These are phyloP conservation scores for Globicephala melas DNA, from an alignment of 2,113 vertebrate species.

Conservation along the genomic window DNA sequence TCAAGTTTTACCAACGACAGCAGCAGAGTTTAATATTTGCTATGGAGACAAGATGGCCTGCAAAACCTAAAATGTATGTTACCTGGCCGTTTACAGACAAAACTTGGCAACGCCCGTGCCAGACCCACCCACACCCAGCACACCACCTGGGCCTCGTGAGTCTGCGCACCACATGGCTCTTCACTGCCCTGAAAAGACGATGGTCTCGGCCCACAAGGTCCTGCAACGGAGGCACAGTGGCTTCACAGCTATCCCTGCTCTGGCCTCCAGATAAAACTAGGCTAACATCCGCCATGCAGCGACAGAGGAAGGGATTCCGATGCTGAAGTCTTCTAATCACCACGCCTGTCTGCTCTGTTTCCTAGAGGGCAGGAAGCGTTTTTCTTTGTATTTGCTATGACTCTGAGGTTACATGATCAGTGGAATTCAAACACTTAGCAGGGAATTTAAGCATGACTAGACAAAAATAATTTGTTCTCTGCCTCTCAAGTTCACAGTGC, in stretches of 20 bases:
- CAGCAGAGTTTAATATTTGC: not conserved
- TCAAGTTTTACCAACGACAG: not conserved
- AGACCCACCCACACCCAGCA: not conserved
- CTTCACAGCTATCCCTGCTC: not conserved
- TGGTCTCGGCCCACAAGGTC: not conserved
- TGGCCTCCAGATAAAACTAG: not conserved
- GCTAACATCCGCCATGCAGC: not conserved
- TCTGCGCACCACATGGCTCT: not conserved
- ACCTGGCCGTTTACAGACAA: not conserved
- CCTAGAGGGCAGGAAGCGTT: not conserved
- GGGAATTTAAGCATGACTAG: not conserved
- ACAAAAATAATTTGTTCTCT: not conserved
- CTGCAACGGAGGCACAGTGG: not conserved
- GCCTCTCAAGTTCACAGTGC: not conserved
- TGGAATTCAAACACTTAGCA: not conserved
- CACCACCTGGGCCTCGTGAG: not conserved
- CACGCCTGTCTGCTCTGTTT: not conserved
- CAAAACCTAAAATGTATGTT: not conserved
- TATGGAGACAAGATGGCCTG: not conserved
- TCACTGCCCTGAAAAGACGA: not conserved
- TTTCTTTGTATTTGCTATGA: not conserved
- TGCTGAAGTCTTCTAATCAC: not conserved
- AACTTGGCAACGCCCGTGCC: rapidly evolving
- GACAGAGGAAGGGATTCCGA: not conserved
- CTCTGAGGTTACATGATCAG: not conserved